Percentiles rank a stretch among this genome's conserved stretches.
Evolutionary conservation across 1,140 invertebrate genomes (phyloP).

Genomic region (Marisa cornuarietis): DNA sequence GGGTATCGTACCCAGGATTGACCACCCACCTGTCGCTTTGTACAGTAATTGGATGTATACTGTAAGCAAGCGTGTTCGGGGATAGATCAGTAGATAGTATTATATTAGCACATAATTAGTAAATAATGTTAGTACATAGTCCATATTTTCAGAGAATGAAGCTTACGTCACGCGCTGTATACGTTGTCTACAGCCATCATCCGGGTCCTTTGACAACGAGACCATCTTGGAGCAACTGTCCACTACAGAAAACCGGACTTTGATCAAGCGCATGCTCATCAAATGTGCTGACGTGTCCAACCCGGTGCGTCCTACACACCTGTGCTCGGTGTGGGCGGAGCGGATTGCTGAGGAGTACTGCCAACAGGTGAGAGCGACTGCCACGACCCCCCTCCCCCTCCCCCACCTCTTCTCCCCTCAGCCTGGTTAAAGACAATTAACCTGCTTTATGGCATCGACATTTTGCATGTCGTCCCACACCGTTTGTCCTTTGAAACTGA

Average conservation of each 20-base stretch:
- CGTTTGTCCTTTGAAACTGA: not conserved
- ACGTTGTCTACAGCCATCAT: too few species aligned
- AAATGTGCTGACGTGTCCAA: slow-evolving; percentile 98
- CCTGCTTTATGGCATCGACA: not conserved
- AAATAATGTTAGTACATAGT: too few species aligned
- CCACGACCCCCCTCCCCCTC: too few species aligned
- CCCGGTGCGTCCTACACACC: slow-evolving; percentile 83
- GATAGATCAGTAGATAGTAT: too few species aligned
- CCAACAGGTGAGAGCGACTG: slow-evolving; percentile 71
- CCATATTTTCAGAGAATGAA: too few species aligned
- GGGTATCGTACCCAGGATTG: too few species aligned
- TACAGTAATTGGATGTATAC: too few species aligned
- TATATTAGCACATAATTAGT: too few species aligned
- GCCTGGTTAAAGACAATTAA: not conserved
- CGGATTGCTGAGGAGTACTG: slow-evolving; percentile 92
- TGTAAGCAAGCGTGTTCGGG: too few species aligned
- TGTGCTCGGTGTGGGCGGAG: slow-evolving; percentile 91
- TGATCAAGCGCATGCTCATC: slow-evolving; percentile 94
- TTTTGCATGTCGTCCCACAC: not conserved
- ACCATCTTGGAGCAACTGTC: slow-evolving; percentile 46
- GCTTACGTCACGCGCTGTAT: too few species aligned
- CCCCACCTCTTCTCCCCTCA: too few species aligned
- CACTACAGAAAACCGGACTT: slow-evolving; percentile 80
- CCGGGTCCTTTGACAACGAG: slow-evolving; percentile 14
- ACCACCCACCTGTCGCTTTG: too few species aligned